Conservation (phyloP, 1,140 invertebrate species). For the Drosophila tani region DNA sequence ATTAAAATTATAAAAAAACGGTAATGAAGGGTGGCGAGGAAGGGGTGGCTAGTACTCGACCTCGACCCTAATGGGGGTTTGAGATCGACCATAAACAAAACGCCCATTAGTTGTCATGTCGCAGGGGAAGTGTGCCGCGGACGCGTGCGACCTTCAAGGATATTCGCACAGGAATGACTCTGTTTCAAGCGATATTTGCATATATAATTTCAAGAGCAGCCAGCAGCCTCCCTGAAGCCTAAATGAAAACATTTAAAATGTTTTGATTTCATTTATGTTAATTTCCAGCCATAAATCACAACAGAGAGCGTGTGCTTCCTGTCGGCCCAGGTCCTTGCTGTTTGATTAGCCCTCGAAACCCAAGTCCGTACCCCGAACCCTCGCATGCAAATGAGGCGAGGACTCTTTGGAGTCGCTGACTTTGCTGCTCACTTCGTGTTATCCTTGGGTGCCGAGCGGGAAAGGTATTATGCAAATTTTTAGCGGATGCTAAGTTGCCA, state of each 20-base stretch:
- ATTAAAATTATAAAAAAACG: conserved; percentile 57
- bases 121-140: conserved; percentile 34
- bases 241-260: conserved; percentile 77
- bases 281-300: conserved; percentile 73
- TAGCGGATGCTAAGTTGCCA: conserved; percentile 48
- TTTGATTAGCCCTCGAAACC: conserved; percentile 63
- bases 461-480: conserved; percentile 70
- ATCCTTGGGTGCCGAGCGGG: conserved; percentile 42
- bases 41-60: conserved; percentile 15
- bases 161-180: conserved; percentile 68
- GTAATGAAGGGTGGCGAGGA: conserved; percentile 7
- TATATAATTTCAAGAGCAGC: conserved; percentile 47
- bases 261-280: conserved; percentile 80
- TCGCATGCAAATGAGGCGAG: conserved; percentile 57
- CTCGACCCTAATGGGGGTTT: conserved; percentile 62
- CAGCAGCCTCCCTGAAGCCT: conserved; percentile 7
- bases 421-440: conserved; percentile 49
- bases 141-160: conserved; percentile 74
- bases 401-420: conserved; percentile 31
- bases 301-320: conserved; percentile 70
- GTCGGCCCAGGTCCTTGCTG: conserved; percentile 51
- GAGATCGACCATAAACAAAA: conserved; percentile 70
- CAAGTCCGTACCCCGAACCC: conserved; percentile 6
- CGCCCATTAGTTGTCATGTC: conserved; percentile 69
- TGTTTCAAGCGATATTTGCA: conserved; percentile 69